Evolutionary conservation across 53 echinoderm and acorn worm species (phyloP).

Genomic region (Luidia sarsii): DNA sequence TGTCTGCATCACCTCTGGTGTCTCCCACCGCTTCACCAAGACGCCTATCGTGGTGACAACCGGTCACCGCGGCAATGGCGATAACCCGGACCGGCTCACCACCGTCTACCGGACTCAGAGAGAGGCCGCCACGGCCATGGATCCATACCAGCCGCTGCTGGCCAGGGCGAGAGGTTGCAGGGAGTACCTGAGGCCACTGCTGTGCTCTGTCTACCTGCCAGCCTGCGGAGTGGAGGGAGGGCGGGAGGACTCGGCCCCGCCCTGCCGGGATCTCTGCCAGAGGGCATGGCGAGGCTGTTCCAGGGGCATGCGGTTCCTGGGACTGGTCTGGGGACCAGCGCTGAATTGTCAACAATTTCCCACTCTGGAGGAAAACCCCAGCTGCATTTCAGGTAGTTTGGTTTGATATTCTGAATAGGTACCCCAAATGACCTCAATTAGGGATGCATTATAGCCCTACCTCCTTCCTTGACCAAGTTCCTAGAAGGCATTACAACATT

Average conservation of each 20-base stretch:
- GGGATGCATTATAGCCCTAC: background rate
- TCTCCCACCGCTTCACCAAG: background rate
- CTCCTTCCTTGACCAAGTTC: no score
- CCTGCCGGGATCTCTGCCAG: conserved; percentile 6
- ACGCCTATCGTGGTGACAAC: background rate
- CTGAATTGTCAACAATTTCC: background rate
- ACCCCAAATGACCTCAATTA: background rate
- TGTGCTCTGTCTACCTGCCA: conserved; percentile 6
- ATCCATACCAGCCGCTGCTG: background rate
- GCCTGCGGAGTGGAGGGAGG: background rate
- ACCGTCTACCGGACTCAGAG: background rate
- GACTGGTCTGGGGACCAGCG: background rate
- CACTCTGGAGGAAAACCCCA: background rate
- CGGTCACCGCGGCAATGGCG: background rate
- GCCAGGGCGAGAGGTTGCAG: background rate
- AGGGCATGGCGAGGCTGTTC: background rate
- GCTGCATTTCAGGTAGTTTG: conserved; percentile 1
- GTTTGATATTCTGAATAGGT: background rate
- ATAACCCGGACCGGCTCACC: no score
- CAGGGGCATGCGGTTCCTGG: background rate
- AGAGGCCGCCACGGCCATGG: background rate
- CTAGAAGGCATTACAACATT: no score
- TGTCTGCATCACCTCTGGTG: background rate
- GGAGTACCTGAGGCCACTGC: background rate
- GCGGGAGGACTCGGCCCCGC: background rate